Evolutionary conservation across 2,797 vertebrate species (phyloP).

Genomic region (Ctenosaura bakeri): DNA sequence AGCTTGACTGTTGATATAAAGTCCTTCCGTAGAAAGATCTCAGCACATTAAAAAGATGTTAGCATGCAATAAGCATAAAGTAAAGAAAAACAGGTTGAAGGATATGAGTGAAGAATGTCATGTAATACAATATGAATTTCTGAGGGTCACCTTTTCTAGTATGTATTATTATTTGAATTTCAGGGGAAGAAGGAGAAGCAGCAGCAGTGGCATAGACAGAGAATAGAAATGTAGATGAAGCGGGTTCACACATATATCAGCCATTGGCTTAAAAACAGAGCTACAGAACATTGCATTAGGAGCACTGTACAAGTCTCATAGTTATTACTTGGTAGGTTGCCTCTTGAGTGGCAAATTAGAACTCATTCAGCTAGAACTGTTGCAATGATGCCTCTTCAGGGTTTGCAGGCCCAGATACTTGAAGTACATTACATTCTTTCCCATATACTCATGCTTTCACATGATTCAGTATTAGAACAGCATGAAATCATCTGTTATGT

Average conservation of each 20-base stretch:
- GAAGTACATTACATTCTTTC: slow-evolving; percentile 71
- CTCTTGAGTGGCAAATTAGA: slow-evolving; percentile 78
- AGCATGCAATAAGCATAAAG: neutral
- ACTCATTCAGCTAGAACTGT: slow-evolving; percentile 71
- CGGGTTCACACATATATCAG: slow-evolving; percentile 55
- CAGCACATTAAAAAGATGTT: neutral
- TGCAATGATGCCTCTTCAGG: slow-evolving; percentile 66
- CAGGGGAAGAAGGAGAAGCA: neutral
- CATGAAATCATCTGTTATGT: slow-evolving; percentile 71
- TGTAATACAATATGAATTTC: neutral
- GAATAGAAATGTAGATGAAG: slow-evolving; percentile 58
- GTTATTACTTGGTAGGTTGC: slow-evolving; percentile 78
- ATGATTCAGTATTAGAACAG: slow-evolving; percentile 75
- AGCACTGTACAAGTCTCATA: slow-evolving; percentile 72
- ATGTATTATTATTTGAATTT: slow-evolving; percentile 13
- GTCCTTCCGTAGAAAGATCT: neutral
- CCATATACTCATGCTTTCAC: slow-evolving; percentile 65
- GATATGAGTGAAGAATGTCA: neutral
- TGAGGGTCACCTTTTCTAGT: neutral
- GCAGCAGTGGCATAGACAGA: neutral
- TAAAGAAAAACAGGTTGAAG: neutral
- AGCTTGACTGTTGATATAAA: neutral
- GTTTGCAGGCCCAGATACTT: slow-evolving; percentile 66
- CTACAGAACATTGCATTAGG: slow-evolving; percentile 60
- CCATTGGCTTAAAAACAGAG: slow-evolving; percentile 60